Base-by-base conservation (phyloP, 2,888 invertebrate genomes). In the Megamerina dolium region DNA sequence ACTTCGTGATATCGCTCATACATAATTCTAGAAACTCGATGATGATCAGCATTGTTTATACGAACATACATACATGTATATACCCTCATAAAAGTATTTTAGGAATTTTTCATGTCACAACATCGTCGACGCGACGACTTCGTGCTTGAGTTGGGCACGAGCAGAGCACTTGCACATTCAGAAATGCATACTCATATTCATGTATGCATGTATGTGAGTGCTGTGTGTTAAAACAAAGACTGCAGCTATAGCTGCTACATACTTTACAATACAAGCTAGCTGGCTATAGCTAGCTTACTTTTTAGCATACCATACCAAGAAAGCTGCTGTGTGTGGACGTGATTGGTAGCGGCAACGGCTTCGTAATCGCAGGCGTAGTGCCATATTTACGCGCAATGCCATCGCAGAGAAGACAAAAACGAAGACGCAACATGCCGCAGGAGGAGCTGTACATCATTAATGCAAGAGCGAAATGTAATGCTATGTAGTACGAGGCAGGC, bases 1-100 rank as follows among this genome's bases (percentile, higher is more conserved):
- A n/a, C 55, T 56, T 53, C 53, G 39, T 43, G 42, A 58, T 63
- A 57, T 53, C 53, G 57, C 48, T 47, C 54, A 57, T n/a, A n/a
- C n/a, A n/a, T 55, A 55, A 57, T 57, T 56, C 50, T 41, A 37
- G 45, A 33, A 34, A 31, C 32, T 33, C 46, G 45, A 47, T 47
- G 45, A 43, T 38, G 37, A 38, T n/a, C n/a, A n/a, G n/a, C n/a
- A n/a, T n/a, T n/a, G n/a, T n/a, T n/a, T n/a, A n/a, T n/a, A n/a
- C n/a, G n/a, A n/a, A n/a, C n/a, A n/a, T n/a, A n/a, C n/a, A n/a
- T n/a, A n/a, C n/a, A n/a, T n/a, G 47, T 30, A 38, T 29, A 37
- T 46, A 45, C 39, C 43, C 39, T 44, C 21, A 29, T 30, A 23
- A 31, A 55, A 54, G 56, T 49, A 46, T 53, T 44, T 49, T 18